Evolutionary conservation across 2,113 vertebrate species (phyloP).

Genomic region (Sardina pilchardus): DNA sequence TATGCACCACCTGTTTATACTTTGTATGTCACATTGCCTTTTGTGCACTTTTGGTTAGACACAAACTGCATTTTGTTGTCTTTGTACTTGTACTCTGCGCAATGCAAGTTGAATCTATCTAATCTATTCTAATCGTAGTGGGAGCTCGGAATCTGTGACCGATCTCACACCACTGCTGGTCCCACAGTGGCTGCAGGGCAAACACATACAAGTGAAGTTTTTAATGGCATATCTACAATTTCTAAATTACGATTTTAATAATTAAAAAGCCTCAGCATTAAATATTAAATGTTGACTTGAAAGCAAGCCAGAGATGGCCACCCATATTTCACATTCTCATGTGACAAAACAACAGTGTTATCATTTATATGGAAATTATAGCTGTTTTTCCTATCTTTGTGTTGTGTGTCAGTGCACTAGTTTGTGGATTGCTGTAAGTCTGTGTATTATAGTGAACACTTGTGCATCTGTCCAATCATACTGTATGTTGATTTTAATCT

Average conservation of each 20-base stretch:
- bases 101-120: too few species aligned
- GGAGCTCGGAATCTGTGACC: background rate
- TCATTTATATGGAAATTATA: slow-evolving; percentile 10
- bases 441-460: background rate
- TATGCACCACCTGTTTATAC: too few species aligned
- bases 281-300: slow-evolving; percentile 52
- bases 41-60: too few species aligned
- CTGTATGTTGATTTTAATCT: background rate
- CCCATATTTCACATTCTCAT: slow-evolving; percentile 19
- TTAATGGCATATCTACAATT: slow-evolving; percentile 51
- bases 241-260: slow-evolving; percentile 35
- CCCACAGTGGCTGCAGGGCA: background rate
- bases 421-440: background rate
- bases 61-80: too few species aligned
- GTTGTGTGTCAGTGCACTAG: background rate
- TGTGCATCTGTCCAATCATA: background rate
- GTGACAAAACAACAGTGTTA: slow-evolving; percentile 15
- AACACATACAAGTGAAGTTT: slow-evolving; percentile 45
- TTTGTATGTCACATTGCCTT: too few species aligned
- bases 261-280: slow-evolving; percentile 38
- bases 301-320: background rate
- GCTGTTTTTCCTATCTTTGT: background rate
- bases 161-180: background rate
- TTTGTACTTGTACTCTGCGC: too few species aligned
- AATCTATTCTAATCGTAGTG: background rate